A percentile compares a stretch with the other conserved stretches of the same genome.
These are phyloP conservation scores for Halichoerus grypus DNA, from an alignment of 2,113 vertebrate genomes.

Conservation along the genomic window DNA sequence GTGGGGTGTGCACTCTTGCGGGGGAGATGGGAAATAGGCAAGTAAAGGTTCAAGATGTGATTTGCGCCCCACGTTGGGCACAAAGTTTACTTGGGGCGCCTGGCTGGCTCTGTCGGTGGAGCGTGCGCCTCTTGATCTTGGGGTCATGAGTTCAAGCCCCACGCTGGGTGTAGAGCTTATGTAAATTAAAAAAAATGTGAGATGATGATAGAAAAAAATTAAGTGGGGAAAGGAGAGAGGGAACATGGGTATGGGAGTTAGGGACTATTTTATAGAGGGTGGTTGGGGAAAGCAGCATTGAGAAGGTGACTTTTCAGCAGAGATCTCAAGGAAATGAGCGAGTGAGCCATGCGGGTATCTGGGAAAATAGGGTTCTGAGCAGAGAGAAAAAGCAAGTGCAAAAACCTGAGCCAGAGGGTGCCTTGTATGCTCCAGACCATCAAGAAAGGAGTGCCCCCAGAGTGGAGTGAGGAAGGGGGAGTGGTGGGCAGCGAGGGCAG, in stretches of 20 bases:
- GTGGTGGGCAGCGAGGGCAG: neutral
- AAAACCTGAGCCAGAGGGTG: neutral
- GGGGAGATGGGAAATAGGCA: neutral
- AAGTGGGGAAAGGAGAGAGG: neutral
- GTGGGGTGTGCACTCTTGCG: neutral
- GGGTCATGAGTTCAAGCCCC: neutral
- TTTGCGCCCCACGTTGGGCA: neutral
- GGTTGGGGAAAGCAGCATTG: neutral
- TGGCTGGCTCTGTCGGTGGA: neutral
- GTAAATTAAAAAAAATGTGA: neutral
- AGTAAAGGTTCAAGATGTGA: neutral
- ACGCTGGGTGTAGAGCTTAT: neutral
- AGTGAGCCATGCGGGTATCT: neutral
- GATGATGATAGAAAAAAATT: neutral
- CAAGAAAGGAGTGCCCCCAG: neutral
- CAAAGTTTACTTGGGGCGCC: neutral
- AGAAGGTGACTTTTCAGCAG: neutral
- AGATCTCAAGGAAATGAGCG: neutral
- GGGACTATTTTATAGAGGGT: neutral
- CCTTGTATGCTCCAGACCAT: neutral
- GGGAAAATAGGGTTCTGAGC: neutral
- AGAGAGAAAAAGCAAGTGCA: neutral
- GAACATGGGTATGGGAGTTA: neutral
- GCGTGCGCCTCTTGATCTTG: neutral
- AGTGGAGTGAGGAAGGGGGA: neutral